Conservation (phyloP, 2,888 invertebrate genomes). For the Pherbina coryleti region DNA sequence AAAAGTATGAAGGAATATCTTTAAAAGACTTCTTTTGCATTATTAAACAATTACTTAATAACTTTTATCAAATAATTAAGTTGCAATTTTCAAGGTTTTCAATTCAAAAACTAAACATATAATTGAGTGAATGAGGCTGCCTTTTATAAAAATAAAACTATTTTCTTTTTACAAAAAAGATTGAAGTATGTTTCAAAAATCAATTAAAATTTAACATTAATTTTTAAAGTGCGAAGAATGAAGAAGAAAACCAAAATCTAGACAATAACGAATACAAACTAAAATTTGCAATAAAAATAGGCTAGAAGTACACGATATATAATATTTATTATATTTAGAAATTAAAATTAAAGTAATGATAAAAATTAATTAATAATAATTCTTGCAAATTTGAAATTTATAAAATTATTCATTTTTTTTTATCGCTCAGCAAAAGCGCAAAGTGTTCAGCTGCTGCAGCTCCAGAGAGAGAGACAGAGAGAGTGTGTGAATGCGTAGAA, state of each 20-base stretch:
- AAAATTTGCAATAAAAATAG: conserved; percentile 1
- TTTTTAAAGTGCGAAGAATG: no score
- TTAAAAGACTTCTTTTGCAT: conserved; percentile 4
- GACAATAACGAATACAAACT: background rate
- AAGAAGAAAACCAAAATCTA: background rate
- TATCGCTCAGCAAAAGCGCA: conserved; percentile 5
- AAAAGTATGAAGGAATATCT: background rate
- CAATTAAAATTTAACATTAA: background rate
- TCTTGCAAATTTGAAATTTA: conserved; percentile 29
- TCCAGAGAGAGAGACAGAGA: background rate
- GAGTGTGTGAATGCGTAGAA: background rate
- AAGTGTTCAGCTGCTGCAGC: background rate
- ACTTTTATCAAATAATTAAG: conserved; percentile 32
- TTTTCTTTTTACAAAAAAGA: background rate
- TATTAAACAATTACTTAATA: background rate
- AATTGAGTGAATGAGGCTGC: conserved; percentile 14
- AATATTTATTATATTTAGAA: conserved; percentile 8
- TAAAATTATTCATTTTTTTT: background rate
- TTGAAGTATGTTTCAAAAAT: background rate
- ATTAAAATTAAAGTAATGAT: conserved; percentile 35
- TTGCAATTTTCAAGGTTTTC: background rate
- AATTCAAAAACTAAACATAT: background rate
- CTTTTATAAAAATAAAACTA: conserved; percentile 13
- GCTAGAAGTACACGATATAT: conserved; percentile 18
- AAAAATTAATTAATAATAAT: conserved; percentile 21